Conservation (phyloP, 2,888 invertebrate species). For the Ichneumon xanthorius region DNA sequence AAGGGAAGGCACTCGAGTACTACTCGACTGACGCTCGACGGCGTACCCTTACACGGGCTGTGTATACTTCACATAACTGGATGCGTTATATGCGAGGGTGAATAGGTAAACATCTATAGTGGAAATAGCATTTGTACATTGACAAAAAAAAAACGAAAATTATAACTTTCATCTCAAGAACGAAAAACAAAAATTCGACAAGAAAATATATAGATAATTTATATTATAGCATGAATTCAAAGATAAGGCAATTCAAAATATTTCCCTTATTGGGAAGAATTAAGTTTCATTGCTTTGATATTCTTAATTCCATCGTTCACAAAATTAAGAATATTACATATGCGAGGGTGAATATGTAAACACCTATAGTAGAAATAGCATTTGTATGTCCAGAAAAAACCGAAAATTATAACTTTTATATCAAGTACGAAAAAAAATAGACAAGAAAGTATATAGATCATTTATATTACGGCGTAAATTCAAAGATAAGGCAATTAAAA, state of each 20-base stretch:
- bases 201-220: too few relatives aligned
- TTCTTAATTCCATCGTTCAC: too few relatives aligned
- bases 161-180: too few relatives aligned
- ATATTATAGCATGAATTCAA: too few relatives aligned
- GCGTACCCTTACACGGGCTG: constrained; percentile 19
- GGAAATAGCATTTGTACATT: neutral
- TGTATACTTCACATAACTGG: neutral
- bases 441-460: too few relatives aligned
- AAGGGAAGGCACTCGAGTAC: constrained; percentile 23
- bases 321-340: neutral
- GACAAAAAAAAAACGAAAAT: neutral
- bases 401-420: neutral
- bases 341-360: constrained; percentile 10
- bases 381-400: neutral
- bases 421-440: neutral
- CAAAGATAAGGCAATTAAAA: too few relatives aligned
- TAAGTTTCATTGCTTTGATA: too few relatives aligned
- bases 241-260: too few relatives aligned
- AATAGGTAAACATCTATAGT: constrained; percentile 8
- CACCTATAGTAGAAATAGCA: neutral
- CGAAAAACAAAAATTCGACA: neutral
- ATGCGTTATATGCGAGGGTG: constrained; percentile 14
- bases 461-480: too few relatives aligned
- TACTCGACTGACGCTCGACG: constrained; percentile 37
- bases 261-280: too few relatives aligned